Evolutionary conservation across 2,888 invertebrate species (phyloP).

Genomic region (Macropis europaea): DNA sequence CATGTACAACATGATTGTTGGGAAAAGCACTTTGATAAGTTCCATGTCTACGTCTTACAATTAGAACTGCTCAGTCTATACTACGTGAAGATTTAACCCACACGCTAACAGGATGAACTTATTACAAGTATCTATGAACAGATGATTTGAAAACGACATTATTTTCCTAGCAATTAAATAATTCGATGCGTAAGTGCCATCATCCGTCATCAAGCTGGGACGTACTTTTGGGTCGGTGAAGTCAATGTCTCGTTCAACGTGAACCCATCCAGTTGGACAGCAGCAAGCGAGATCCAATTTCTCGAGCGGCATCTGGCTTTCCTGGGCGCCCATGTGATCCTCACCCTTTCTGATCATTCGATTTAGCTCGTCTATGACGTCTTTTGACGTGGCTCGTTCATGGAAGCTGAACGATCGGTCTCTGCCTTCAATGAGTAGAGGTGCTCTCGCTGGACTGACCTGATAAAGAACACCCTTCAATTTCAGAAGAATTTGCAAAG

Average conservation of each 20-base stretch:
- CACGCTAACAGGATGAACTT: no score
- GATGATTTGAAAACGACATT: no score
- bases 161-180: no score
- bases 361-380: slow-evolving; percentile 88
- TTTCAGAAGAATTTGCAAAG: not conserved
- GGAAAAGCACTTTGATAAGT: no score
- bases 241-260: slow-evolving; percentile 89
- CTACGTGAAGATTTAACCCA: no score
- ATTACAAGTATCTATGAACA: no score
- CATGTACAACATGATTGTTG: no score
- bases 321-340: slow-evolving; percentile 74
- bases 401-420: slow-evolving; percentile 86
- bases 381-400: slow-evolving; percentile 88
- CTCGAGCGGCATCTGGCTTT: slow-evolving; percentile 70
- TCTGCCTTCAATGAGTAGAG: slow-evolving; percentile 72
- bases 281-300: slow-evolving; percentile 85
- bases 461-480: slow-evolving; percentile 25
- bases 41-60: no score
- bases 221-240: slow-evolving; percentile 89
- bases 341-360: slow-evolving; percentile 83
- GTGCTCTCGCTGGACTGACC: slow-evolving; percentile 74
- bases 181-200: no score
- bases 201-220: not conserved
- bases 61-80: no score
- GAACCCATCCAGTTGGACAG: slow-evolving; percentile 89